A percentile compares a stretch with the other conserved stretches of the same genome.
These are phyloP conservation scores for Megaleporinus macrocephalus DNA, from an alignment of 2,113 vertebrate species.

Conservation along the genomic window DNA sequence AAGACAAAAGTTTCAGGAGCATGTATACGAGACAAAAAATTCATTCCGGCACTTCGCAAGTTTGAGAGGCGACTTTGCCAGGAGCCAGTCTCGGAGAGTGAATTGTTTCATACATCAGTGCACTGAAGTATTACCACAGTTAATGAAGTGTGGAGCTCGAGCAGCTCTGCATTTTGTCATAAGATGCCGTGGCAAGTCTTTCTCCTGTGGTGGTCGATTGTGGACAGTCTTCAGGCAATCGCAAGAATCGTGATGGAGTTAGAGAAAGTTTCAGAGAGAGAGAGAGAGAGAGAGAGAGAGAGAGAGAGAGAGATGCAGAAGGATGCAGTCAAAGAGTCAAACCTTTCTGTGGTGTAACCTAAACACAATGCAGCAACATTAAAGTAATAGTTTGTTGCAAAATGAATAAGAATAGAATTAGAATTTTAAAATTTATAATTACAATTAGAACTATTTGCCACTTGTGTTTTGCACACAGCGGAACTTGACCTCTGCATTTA, in stretches of 20 bases:
- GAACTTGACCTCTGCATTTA: too few species aligned
- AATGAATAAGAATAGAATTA: too few species aligned
- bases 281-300: conserved; percentile 17
- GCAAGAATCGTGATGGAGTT: conserved; percentile 53
- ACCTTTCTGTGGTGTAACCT: too few species aligned
- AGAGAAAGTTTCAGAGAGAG: conserved; percentile 34
- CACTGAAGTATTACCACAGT: conserved; percentile 74
- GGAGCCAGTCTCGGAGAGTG: conserved; percentile 69
- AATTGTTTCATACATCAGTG: conserved; percentile 76
- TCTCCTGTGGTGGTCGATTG: conserved; percentile 67
- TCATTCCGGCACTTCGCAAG: conserved; percentile 60
- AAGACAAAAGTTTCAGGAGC: conserved; percentile 47
- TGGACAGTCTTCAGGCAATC: conserved; percentile 71
- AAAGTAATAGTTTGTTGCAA: too few species aligned
- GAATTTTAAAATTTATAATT: too few species aligned
- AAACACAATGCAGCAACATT: too few species aligned
- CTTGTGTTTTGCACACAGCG: too few species aligned
- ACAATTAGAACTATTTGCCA: too few species aligned
- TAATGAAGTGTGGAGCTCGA: conserved; percentile 78
- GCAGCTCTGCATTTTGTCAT: conserved; percentile 74
- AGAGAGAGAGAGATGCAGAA: background rate
- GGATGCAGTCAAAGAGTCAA: background rate
- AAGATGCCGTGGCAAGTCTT: conserved; percentile 68
- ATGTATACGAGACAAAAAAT: conserved; percentile 58
- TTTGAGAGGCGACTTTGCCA: conserved; percentile 69